Percentiles rank a stretch among this genome's conserved stretches.
Evolutionary conservation across 1,140 invertebrate genomes (phyloP).

Genomic region (Monochamus saltuarius): DNA sequence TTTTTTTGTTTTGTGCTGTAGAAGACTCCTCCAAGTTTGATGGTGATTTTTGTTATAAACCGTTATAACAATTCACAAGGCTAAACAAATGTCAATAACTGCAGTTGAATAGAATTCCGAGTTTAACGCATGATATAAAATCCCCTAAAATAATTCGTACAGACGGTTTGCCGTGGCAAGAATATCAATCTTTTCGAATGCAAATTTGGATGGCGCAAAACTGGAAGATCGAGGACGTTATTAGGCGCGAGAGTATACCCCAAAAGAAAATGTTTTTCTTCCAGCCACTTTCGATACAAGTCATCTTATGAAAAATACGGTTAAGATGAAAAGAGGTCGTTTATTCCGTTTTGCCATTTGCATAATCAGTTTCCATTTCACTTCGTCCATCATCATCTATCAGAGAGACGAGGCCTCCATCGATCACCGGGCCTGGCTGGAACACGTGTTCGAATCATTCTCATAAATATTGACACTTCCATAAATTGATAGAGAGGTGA

Average conservation of each 20-base stretch:
- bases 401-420: neutral
- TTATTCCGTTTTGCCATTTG: constrained; percentile 6
- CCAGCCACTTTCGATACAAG: constrained; percentile 1
- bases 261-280: constrained; percentile 6
- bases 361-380: constrained; percentile 7
- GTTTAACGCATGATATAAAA: no score
- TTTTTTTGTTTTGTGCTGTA: no score
- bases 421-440: neutral
- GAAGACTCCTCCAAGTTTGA: no score
- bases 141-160: constrained; percentile 14
- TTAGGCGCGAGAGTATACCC: neutral
- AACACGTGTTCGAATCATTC: constrained; percentile 16
- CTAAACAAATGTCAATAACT: no score
- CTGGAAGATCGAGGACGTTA: neutral
- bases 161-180: no score
- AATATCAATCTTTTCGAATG: no score
- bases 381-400: constrained; percentile 5
- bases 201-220: neutral
- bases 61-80: no score
- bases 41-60: no score
- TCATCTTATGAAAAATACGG: constrained; percentile 8
- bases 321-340: constrained; percentile 2
- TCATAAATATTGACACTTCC: constrained; percentile 19
- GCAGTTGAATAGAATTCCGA: no score
- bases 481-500: constrained; percentile 19